A percentile compares a stretch with the other conserved stretches of the same genome.
Conservation (phyloP, 2,797 vertebrate species). For the Neoniphon sammara region DNA sequence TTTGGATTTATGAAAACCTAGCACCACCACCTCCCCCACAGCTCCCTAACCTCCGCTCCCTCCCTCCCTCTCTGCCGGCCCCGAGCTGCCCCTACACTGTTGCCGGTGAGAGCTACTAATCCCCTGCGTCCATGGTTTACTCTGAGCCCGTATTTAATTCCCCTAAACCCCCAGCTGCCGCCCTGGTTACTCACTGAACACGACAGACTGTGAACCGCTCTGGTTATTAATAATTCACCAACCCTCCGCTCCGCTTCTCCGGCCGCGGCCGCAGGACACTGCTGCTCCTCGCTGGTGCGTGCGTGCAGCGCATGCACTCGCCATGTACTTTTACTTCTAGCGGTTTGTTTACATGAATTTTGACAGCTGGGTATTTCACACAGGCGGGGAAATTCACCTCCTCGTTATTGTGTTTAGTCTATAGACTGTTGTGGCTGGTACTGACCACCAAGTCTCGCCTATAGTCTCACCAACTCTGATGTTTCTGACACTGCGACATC, state of each 20-base stretch:
- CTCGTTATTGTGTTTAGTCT: conserved; percentile 14
- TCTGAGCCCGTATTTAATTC: conserved; percentile 88
- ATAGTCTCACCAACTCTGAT: conserved; percentile 31
- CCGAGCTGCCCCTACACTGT: conserved; percentile 76
- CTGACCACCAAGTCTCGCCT: conserved; percentile 18
- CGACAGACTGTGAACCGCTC: conserved; percentile 84
- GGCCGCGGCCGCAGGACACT: conserved; percentile 73
- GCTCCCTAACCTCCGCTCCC: conserved; percentile 49
- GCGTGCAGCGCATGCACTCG: conserved; percentile 30
- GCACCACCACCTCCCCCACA: conserved; percentile 38
- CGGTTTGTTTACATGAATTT: conserved; percentile 47
- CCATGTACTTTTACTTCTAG: conserved; percentile 49
- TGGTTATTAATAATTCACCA: conserved; percentile 89
- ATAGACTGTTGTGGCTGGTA: conserved; percentile 17
- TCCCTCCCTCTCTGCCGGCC: conserved; percentile 66
- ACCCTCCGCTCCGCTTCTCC: conserved; percentile 70
- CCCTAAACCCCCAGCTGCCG: conserved; percentile 87
- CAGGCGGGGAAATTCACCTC: conserved; percentile 28
- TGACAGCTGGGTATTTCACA: conserved; percentile 39
- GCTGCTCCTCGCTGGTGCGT: conserved; percentile 56
- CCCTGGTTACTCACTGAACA: conserved; percentile 83
- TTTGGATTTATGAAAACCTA: conserved; percentile 39
- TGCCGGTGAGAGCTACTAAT: conserved; percentile 84
- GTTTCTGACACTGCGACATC: conserved; percentile 44
- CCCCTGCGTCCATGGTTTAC: conserved; percentile 85